Evolutionary conservation across 1,140 invertebrate genomes (phyloP), one percentile per base, ranked within the genome.

Genomic region (Cepaea nemoralis): DNA sequence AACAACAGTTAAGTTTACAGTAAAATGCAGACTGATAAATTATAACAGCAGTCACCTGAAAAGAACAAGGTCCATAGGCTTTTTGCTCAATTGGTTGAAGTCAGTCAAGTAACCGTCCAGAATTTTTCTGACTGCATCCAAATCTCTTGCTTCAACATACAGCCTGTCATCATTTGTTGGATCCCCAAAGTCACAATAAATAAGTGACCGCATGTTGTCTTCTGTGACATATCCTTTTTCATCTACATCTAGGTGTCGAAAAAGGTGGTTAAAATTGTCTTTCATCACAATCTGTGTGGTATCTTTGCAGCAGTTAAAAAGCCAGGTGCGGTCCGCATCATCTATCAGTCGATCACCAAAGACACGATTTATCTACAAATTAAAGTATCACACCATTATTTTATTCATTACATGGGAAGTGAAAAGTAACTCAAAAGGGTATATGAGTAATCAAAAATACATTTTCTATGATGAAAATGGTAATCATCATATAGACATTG

Each of bases 171-270:
- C 97, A 0, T 95, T 95, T 93, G 98, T 98, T 0, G 97, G 95
- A 93, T 99, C 97, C 0, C 94, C 94, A 91, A 99, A 99, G 91
- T 99, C 97, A 91, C 98, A 99, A 90, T 96, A 99, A 42, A 99
- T 94, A 50, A 99, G 93, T 84, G 95, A 95, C 77, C 97, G 93
- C n/a, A 98, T 92, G 90, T 98, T 95, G 63, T 93, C 92, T 87
- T 97, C 95, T 8, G 94, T 94, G 55, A 92, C 92, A 71, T 89
- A 90, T 42, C 92, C 92, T 83, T 92, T 91, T n/a, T 86, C 87
- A 77, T 93, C 91, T 66, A 89, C 84, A 82, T 93, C 92, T 50
- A 94, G 86, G 76, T 92, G 90, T 24, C 85, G 87, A 48, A 94
- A 92, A 35, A 94, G 87, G 35, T 93, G 83, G 86, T 94, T 89